Evolutionary conservation across 2,113 vertebrate genomes (phyloP).

Genomic region (Sialia sialis): DNA sequence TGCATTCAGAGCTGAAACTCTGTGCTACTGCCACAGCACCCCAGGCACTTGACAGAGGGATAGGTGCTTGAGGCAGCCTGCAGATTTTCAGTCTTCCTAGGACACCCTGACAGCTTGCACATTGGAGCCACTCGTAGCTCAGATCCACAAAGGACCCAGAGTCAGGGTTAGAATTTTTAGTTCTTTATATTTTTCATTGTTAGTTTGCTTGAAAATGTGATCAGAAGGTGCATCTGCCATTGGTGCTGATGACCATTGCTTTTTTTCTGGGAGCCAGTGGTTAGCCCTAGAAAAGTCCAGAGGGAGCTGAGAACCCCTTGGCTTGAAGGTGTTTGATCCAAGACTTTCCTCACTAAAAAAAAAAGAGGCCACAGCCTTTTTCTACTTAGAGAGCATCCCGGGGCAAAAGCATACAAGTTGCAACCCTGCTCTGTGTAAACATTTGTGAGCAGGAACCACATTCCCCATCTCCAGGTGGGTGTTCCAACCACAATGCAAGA

Average conservation of each 20-base stretch:
- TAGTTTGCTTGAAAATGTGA: neutral
- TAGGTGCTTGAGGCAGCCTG: neutral
- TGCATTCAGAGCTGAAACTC: neutral
- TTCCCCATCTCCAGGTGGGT: conserved; percentile 39
- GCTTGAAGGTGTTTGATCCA: neutral
- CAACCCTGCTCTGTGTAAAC: conserved; percentile 22
- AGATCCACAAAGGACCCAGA: neutral
- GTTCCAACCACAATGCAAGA: conserved; percentile 11
- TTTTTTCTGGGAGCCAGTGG: neutral
- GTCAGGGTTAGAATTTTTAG: neutral
- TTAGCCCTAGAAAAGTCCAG: neutral
- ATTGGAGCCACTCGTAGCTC: accelerated
- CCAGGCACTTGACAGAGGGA: neutral
- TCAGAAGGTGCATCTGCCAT: neutral
- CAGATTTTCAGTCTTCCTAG: neutral
- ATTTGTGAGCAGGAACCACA: conserved; percentile 8
- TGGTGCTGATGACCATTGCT: neutral
- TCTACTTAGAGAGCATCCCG: neutral
- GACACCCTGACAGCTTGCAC: neutral
- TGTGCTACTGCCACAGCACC: accelerated
- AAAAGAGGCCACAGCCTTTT: neutral
- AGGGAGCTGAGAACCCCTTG: neutral
- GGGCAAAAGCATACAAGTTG: neutral
- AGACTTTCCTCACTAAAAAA: neutral
- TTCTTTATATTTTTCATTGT: neutral